Conservation (phyloP, 1,140 invertebrate genomes). For the Orussus abietinus region DNA sequence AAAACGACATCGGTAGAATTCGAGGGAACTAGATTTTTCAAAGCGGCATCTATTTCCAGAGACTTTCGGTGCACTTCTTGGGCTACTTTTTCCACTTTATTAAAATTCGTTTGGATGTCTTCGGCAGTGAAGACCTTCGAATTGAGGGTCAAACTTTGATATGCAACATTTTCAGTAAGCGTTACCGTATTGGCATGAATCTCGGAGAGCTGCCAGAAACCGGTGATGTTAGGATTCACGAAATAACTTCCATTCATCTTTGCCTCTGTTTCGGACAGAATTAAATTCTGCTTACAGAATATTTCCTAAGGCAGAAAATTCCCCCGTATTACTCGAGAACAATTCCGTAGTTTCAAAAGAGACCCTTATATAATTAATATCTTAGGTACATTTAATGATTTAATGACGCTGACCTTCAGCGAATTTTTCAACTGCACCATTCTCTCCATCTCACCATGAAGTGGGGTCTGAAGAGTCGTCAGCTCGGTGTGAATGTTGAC, state of each 20-base stretch:
- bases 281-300: slow-evolving; percentile 24
- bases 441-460: slow-evolving; percentile 20
- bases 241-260: slow-evolving; percentile 18
- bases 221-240: slow-evolving; percentile 12
- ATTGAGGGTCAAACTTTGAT: slow-evolving; percentile 15
- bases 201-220: slow-evolving; percentile 20
- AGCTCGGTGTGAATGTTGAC: slow-evolving; percentile 25
- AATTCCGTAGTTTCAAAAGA: no score
- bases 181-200: slow-evolving; percentile 12
- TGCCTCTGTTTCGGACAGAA: slow-evolving; percentile 20
- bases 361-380: no score
- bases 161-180: slow-evolving; percentile 14
- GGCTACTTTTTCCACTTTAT: slow-evolving; percentile 5
- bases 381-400: no score
- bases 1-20: slow-evolving; percentile 1
- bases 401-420: slow-evolving; percentile 20
- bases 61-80: neutral
- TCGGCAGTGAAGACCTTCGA: slow-evolving; percentile 8
- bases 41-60: slow-evolving; percentile 3
- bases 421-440: slow-evolving; percentile 21
- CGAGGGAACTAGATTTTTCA: slow-evolving; percentile 4
- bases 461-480: slow-evolving; percentile 10
- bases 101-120: slow-evolving; percentile 18
- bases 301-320: slow-evolving; percentile 19
- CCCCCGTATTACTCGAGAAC: no score